Percentiles rank a stretch among this genome's conserved stretches.
phyloP scores from a whole-genome alignment of 2,113 vertebrate genomes.

The Ameiurus melas region DNA sequence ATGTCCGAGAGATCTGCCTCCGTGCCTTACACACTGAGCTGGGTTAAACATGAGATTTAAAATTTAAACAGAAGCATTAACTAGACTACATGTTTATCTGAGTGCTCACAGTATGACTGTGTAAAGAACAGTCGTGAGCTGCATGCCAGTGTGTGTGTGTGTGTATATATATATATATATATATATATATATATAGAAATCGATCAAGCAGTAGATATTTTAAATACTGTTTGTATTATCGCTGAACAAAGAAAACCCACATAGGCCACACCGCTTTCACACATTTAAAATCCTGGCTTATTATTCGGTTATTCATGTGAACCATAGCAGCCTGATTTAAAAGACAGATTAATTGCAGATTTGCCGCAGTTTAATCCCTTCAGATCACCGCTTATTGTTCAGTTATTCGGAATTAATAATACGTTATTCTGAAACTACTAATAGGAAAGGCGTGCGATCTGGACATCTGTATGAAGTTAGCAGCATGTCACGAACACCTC shows the following conservation, averaged over 20 bases:
- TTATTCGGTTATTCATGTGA: background rate
- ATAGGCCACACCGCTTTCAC: background rate
- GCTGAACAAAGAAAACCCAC: background rate
- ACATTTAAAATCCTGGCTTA: background rate
- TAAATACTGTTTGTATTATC: background rate
- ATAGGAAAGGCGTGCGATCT: background rate
- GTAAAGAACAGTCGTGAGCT: background rate
- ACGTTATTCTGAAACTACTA: background rate
- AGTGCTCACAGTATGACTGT: background rate
- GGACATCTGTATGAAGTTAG: background rate
- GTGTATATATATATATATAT: too few relatives aligned
- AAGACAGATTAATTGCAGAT: background rate
- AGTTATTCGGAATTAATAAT: background rate
- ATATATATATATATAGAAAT: background rate
- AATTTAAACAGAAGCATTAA: background rate
- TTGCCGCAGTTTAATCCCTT: background rate
- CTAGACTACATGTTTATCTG: background rate
- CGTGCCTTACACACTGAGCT: background rate
- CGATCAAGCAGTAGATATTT: background rate
- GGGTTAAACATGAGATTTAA: background rate
- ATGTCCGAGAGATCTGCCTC: background rate
- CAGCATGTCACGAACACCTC: background rate
- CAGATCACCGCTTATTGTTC: background rate
- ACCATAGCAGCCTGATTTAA: background rate
- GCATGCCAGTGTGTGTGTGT: too few relatives aligned